Conservation (phyloP, 2,888 invertebrate genomes). For the Corbicula japonica region DNA sequence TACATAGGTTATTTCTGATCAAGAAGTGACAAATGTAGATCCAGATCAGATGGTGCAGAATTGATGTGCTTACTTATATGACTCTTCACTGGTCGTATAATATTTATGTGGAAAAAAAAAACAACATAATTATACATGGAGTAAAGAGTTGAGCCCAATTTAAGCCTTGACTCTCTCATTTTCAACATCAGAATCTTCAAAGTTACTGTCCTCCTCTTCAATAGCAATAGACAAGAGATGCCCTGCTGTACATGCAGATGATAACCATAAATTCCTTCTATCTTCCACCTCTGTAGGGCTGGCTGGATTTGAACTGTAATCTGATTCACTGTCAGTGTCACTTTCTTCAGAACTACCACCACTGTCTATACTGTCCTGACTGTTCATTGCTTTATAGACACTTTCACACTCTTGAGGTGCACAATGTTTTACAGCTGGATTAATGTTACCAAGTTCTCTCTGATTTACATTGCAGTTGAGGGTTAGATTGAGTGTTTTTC, state of each 20-base stretch:
- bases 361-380: constrained; percentile 6
- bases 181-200: constrained; percentile 60
- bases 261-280: constrained; percentile 53
- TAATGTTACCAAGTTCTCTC: no score
- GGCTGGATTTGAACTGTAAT: not conserved
- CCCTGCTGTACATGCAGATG: constrained; percentile 32
- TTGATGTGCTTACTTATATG: no score
- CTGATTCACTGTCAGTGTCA: constrained; percentile 13
- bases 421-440: no score
- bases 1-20: no score
- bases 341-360: not conserved
- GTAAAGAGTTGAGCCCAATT: no score
- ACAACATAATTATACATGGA: not conserved
- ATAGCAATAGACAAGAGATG: constrained; percentile 60
- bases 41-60: no score
- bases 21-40: no score
- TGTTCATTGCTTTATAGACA: constrained; percentile 2
- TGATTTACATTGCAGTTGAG: no score
- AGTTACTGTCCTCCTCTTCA: constrained; percentile 63
- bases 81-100: no score
- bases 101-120: no score
- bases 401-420: no score
- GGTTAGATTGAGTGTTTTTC: no score
- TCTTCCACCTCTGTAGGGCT: constrained; percentile 6
- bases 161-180: not conserved